Evolutionary conservation across 2,113 vertebrate species (phyloP), one percentile per base, ranked within the genome.

Genomic region (Indicator indicator): DNA sequence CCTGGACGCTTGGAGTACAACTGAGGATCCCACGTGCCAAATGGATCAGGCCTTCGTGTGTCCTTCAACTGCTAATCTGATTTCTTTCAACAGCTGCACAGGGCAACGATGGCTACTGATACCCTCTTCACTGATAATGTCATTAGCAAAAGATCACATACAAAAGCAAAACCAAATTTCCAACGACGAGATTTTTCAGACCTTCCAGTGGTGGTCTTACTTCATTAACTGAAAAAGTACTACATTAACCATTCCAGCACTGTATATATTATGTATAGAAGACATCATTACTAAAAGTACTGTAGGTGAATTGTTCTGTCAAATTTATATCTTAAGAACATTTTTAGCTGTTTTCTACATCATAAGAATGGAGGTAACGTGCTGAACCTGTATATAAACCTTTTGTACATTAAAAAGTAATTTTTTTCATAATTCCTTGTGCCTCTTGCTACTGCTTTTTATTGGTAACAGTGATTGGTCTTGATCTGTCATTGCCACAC

Each of bases 321-420:
- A 92, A 84, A 97, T 98, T 98, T 98, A 95, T 98, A 98, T 97
- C 97, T 95, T 93, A 97, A 95, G 96, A 98, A 96, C 97, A 96
- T 97, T 98, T 98, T 97, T 97, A 98, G 97, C 97, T 97, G 96
- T 98, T 98, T 98, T 98, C 97, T 98, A 98, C 96, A 93, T 97
- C 96, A 84, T 98, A 97, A 97, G 94, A 97, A 97, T 94, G 72
- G 97, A 97, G 93, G 95, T 97, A 97, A 98, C 97, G 95, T 94
- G 96, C 96, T 98, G 96, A 96, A 96, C 96, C 91, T 98, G 98
- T 99, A 98, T 98, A 99, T 99, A 98, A 97, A 95, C 96, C 94
- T 99, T 99, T 99, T 99, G 99, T 99, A 99, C 98, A 99, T 99
- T 98, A 98, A 98, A 98, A 99, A 98, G 94, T 98, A 99, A 98